A percentile compares a stretch with the other conserved stretches of the same genome.
Conservation (phyloP, 2,113 vertebrate species). For the Amazona vittata region DNA sequence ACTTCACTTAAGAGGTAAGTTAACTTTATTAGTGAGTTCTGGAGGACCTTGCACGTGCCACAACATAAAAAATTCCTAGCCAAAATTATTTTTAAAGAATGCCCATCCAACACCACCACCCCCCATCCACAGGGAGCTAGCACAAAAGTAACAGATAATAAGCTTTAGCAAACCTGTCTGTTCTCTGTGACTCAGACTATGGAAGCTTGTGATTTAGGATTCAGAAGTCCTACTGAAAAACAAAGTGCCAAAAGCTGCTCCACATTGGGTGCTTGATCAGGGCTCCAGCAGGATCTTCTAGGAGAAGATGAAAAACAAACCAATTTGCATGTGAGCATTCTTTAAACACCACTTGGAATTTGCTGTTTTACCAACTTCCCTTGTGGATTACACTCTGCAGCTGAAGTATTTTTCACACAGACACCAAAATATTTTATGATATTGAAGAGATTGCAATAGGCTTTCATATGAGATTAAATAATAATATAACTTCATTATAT, state of each 20-base stretch:
- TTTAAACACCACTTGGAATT: background rate
- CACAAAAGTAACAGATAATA: background rate
- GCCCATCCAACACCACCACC: too few relatives aligned
- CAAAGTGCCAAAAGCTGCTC: background rate
- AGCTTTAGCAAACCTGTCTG: background rate
- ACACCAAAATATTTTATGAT: background rate
- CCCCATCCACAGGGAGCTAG: background rate
- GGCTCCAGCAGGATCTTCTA: background rate
- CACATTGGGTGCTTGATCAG: background rate
- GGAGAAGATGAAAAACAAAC: background rate
- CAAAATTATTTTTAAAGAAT: background rate
- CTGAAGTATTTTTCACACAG: background rate
- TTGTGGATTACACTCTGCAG: background rate
- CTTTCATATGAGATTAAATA: background rate
- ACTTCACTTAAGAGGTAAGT: background rate
- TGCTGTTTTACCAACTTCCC: background rate
- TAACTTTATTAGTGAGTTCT: background rate
- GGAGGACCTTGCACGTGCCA: background rate
- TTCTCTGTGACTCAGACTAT: background rate
- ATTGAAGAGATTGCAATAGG: background rate
- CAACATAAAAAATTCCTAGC: background rate
- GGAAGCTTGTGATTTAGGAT: background rate
- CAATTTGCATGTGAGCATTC: background rate
- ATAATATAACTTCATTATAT: background rate
- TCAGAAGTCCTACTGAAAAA: background rate